Base-by-base conservation (phyloP, 2,888 invertebrate genomes). In the Tipula confusa region DNA sequence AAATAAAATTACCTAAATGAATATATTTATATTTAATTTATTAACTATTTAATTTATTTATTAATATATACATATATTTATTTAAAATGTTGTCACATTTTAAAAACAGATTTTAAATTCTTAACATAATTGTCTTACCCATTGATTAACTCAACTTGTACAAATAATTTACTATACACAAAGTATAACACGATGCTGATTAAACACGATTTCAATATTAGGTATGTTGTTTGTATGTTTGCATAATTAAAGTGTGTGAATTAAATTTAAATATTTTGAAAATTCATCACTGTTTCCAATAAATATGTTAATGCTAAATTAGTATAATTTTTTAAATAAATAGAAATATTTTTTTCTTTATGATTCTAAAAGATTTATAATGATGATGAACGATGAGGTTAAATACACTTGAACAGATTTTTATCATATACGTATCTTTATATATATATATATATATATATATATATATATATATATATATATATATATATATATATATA, bases 231-330 rank as follows among this genome's bases (percentile, higher is more conserved):
- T 9, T 38, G 38, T 31, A 5, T 38, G 38, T 64, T 64, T 64
- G 64, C 64, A 64, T 64, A 64, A 24, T 64, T 64, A 64, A 64
- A 24, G 64, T 64, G 64, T 64, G 64, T 64, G 64, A 64, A 64
- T 64, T 64, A 64, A 64, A 64, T 64, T 64, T 64, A 64, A 64
- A 64, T 64, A 64, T 64, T 64, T 24, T 64, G 64, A 64, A 64
- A 64, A 64, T 64, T 64, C 64, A 64, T 64, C 24, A 24, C 24
- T 3, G 64, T 24, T 64, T 64, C 64, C 64, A 64, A 64, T 64
- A 64, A 64, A 64, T 64, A 64, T 64, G 64, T 64, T 64, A 64
- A 64, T 64, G 64, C 64, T 64, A 64, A 64, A 64, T 64, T 9
- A 24, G 64, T 64, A 64, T 64, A 64, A 64, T 64, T 64, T 24